phyloP scores from a whole-genome alignment of 2,797 vertebrate genomes.

The Paramormyrops hopkinsi region DNA sequence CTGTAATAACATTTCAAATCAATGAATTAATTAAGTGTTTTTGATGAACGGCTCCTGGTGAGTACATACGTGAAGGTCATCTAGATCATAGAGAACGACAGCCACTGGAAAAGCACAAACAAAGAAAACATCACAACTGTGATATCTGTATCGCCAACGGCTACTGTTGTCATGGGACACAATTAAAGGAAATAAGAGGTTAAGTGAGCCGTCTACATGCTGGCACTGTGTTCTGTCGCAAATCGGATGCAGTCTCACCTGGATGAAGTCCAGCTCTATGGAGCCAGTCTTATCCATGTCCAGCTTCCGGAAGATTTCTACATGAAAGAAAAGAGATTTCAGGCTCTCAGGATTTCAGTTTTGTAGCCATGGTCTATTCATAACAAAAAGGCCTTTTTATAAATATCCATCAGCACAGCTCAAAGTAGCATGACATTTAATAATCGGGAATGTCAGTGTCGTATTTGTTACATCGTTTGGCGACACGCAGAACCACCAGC shows the following conservation, averaged over 20 bases:
- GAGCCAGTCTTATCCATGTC: constrained; percentile 49
- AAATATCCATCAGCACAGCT: not conserved
- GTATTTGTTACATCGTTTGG: not conserved
- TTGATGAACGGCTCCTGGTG: not conserved
- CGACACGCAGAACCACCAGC: not conserved
- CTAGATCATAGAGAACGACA: constrained; percentile 64
- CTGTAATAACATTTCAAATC: not conserved
- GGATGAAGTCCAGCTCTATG: constrained; percentile 55
- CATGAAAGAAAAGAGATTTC: constrained; percentile 15
- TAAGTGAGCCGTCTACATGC: not conserved
- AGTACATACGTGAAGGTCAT: not conserved
- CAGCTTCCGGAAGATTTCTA: constrained; percentile 57
- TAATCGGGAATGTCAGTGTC: not conserved
- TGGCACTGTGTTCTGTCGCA: not conserved
- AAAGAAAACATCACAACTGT: constrained; percentile 10
- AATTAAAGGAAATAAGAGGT: not conserved
- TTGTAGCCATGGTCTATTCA: not conserved
- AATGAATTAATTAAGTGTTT: not conserved
- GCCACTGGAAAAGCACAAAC: constrained; percentile 52
- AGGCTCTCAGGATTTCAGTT: not conserved
- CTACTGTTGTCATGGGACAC: not conserved
- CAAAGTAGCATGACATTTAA: not conserved
- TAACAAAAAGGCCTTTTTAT: not conserved
- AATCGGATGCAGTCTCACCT: constrained; percentile 41
- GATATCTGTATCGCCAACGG: not conserved